A percentile compares a stretch with the other conserved stretches of the same genome.
Evolutionary conservation across 2,113 vertebrate genomes (phyloP).

Genomic region (Cervus canadensis): DNA sequence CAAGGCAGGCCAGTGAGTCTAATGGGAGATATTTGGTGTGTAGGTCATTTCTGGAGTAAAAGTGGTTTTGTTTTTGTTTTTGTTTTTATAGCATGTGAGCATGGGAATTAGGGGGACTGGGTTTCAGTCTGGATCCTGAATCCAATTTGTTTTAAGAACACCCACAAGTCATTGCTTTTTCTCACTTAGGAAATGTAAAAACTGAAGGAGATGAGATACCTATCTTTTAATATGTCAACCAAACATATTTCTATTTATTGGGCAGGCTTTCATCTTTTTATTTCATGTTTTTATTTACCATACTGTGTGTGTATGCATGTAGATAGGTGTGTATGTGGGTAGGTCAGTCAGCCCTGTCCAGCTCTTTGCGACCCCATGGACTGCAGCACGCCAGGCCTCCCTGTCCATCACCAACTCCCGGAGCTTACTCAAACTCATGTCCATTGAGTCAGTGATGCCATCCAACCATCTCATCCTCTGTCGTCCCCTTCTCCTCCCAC

Average conservation of each 20-base stretch:
- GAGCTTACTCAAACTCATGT: not conserved
- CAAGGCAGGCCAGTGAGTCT: not conserved
- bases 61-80: not conserved
- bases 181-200: not conserved
- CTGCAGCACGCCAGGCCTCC: not conserved
- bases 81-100: not conserved
- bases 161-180: not conserved
- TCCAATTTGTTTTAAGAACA: not conserved
- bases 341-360: not conserved
- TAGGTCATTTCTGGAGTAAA: constrained; percentile 35
- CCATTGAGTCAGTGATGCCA: not conserved
- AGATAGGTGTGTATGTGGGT: not conserved
- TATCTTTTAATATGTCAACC: not conserved
- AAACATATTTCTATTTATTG: not conserved
- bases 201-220: not conserved
- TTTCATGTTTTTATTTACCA: not conserved
- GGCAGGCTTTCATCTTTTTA: not conserved
- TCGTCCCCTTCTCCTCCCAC: not conserved
- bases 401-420: not conserved
- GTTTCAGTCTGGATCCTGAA: not conserved
- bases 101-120: not conserved
- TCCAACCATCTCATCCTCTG: not conserved
- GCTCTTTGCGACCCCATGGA: not conserved
- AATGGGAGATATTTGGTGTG: constrained; percentile 37
- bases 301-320: not conserved